Percentiles rank a stretch among this genome's conserved stretches.
These are phyloP conservation scores for Eonycteris spelaea DNA, from an alignment of 2,113 vertebrate genomes.

Conservation along the genomic window DNA sequence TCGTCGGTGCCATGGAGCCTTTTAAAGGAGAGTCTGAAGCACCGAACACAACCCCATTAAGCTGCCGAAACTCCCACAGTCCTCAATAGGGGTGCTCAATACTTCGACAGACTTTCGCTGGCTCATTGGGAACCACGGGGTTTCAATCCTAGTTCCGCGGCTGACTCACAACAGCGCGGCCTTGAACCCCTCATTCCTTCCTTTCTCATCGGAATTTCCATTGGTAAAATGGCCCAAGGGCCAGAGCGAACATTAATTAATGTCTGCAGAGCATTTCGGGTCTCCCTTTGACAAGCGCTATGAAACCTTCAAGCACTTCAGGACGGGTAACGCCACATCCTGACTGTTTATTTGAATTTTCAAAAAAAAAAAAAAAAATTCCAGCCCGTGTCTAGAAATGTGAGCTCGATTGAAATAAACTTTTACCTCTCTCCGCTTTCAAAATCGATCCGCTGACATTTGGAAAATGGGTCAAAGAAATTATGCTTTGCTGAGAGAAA, in stretches of 20 bases:
- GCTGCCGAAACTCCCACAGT: slow-evolving; percentile 66
- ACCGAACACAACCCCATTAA: slow-evolving; percentile 58
- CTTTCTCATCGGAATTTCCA: slow-evolving; percentile 44
- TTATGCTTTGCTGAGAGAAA: slow-evolving; percentile 15
- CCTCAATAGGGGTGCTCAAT: slow-evolving; percentile 54
- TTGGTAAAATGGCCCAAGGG: not conserved
- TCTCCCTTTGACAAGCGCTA: not conserved
- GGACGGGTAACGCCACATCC: not conserved
- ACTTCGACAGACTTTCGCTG: not conserved
- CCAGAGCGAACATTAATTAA: not conserved
- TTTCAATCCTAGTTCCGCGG: slow-evolving; percentile 11
- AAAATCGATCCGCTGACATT: not conserved
- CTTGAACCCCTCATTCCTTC: slow-evolving; percentile 10
- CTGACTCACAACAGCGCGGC: slow-evolving; percentile 6
- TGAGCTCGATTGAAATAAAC: not conserved
- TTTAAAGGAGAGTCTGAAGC: slow-evolving; percentile 33
- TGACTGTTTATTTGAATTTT: not conserved
- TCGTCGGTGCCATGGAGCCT: slow-evolving; percentile 41
- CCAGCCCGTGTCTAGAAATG: not conserved
- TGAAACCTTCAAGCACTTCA: not conserved
- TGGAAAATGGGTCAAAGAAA: slow-evolving; percentile 53
- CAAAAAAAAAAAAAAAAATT: not conserved
- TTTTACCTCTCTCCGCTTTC: not conserved
- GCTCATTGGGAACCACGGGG: slow-evolving; percentile 21
- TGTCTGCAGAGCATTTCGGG: not conserved